Percentiles rank a stretch among this genome's conserved stretches.
Evolutionary conservation across 35 echinoderm and acorn worm genomes (phyloP).

Genomic region (Heliocidaris erythrogramma): DNA sequence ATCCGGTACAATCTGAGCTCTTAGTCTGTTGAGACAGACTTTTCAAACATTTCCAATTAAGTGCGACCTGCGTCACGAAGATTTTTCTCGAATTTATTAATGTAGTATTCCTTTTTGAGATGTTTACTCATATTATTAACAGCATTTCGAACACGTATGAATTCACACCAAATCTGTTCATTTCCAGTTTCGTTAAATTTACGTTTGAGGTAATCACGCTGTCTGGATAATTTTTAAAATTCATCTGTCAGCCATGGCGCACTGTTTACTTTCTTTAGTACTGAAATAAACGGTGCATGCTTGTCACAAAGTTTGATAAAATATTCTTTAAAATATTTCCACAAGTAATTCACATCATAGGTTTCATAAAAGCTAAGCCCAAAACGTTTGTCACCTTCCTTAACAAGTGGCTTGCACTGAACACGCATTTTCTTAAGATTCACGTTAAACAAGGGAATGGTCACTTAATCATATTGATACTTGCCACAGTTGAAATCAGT

Average conservation of each 20-base stretch:
- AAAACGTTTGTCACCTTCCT: background rate
- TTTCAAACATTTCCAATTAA: slow-evolving; percentile 38
- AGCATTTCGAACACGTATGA: background rate
- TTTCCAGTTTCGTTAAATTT: background rate
- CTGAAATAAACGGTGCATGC: too few species aligned
- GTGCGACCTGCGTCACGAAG: background rate
- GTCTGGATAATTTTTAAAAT: slow-evolving; percentile 18
- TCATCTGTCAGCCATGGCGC: slow-evolving; percentile 37
- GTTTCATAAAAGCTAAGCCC: background rate
- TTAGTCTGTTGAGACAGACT: too few species aligned
- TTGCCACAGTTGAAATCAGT: too few species aligned
- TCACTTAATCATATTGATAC: too few species aligned
- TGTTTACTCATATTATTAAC: slow-evolving; percentile 28
- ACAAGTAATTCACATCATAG: slow-evolving; percentile 30
- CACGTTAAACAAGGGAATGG: too few species aligned
- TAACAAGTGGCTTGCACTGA: too few species aligned
- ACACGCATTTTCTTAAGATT: too few species aligned
- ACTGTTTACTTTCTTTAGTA: background rate
- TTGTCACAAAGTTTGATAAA: slow-evolving; percentile 24
- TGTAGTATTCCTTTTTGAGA: slow-evolving; percentile 18
- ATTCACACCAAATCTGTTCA: background rate
- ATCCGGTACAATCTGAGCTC: too few species aligned
- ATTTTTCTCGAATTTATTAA: slow-evolving; percentile 11
- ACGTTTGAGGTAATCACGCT: slow-evolving; percentile 30
- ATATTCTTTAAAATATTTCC: slow-evolving; percentile 14